Percentiles rank a stretch among this genome's conserved stretches.
phyloP scores from a whole-genome alignment of 2,113 vertebrate genomes.

The Manacus vitellinus region DNA sequence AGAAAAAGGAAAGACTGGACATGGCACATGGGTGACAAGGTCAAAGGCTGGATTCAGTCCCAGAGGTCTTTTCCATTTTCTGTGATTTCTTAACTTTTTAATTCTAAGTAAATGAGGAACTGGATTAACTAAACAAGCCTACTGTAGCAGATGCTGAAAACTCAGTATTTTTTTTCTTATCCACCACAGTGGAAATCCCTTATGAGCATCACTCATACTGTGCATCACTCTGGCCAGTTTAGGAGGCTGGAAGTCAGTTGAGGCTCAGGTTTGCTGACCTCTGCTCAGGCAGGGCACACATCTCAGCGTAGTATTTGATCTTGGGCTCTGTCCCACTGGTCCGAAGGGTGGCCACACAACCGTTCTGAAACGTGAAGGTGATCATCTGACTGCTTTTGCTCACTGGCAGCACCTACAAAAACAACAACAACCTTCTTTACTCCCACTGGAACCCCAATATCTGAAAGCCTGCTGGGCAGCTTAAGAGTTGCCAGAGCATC shows the following conservation, averaged over 20 bases:
- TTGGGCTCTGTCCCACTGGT: conserved; percentile 96
- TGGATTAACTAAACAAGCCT: neutral
- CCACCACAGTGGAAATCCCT: neutral
- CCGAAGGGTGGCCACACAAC: conserved; percentile 89
- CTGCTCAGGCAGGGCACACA: conserved; percentile 82
- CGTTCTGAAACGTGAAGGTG: conserved; percentile 90
- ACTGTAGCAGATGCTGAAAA: accelerated
- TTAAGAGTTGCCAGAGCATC: neutral
- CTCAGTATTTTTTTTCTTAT: neutral
- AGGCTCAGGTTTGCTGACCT: conserved; percentile 73
- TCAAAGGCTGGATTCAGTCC: no score
- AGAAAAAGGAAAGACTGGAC: neutral
- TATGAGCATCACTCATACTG: neutral
- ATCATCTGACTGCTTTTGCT: conserved; percentile 93
- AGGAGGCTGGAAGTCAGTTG: neutral
- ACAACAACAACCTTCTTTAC: neutral
- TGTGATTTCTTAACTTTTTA: neutral
- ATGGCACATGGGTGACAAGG: accelerated
- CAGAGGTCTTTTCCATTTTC: neutral
- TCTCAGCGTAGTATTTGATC: conserved; percentile 94
- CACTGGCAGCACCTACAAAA: conserved; percentile 85
- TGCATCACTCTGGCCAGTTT: no score
- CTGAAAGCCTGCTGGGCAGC: neutral
- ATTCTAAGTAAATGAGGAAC: accelerated
- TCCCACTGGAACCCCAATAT: neutral